A percentile compares a stretch with the other conserved stretches of the same genome.
Evolutionary conservation across 2,888 invertebrate species (phyloP).

Genomic region (Lasioglossum pauxillum): DNA sequence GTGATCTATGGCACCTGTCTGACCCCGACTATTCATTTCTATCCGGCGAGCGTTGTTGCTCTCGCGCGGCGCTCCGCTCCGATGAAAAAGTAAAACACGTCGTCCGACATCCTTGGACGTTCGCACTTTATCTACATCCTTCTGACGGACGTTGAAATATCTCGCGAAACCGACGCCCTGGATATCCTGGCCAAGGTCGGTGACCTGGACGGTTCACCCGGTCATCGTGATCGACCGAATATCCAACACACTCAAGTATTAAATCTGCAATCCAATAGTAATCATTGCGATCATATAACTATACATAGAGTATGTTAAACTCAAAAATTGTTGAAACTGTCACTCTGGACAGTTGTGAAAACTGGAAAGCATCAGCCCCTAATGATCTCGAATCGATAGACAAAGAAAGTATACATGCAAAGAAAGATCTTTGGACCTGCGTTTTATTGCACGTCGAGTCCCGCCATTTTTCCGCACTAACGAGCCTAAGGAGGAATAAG

Average conservation of each 20-base stretch:
- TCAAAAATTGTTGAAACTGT: too few relatives aligned
- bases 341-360: too few relatives aligned
- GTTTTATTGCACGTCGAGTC: too few relatives aligned
- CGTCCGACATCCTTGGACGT: slow-evolving; percentile 42
- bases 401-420: too few relatives aligned
- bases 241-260: not conserved
- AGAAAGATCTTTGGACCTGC: too few relatives aligned
- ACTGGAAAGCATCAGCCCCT: not conserved
- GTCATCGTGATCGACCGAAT: not conserved
- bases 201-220: slow-evolving; percentile 9
- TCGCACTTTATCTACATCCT: slow-evolving; percentile 53
- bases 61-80: slow-evolving; percentile 12
- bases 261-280: not conserved
- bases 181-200: slow-evolving; percentile 42
- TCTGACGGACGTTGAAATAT: slow-evolving; percentile 52
- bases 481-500: too few relatives aligned
- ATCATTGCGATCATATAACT: not conserved
- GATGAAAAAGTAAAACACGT: slow-evolving; percentile 50
- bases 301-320: too few relatives aligned
- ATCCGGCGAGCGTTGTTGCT: slow-evolving; percentile 36
- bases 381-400: too few relatives aligned
- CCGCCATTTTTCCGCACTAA: too few relatives aligned
- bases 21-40: slow-evolving; percentile 51
- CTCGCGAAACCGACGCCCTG: slow-evolving; percentile 44
- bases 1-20: slow-evolving; percentile 53